Base-by-base conservation (phyloP, 2,113 vertebrate species). In the Falcunculus frontatus region DNA sequence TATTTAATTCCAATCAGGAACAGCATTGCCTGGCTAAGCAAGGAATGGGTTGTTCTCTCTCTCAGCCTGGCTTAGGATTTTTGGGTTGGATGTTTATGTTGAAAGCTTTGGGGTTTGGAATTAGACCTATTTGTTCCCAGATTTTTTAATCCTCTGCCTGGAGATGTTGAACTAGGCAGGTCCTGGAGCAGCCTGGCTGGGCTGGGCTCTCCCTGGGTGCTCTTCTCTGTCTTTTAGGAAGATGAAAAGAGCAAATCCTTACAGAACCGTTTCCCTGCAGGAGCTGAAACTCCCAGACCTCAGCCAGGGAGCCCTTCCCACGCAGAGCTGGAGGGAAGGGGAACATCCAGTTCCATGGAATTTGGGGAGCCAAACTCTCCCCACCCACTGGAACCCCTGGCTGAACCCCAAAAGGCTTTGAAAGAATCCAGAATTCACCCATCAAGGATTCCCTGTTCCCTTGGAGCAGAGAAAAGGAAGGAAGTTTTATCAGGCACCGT, bases 261-360 rank as follows among this genome's bases (percentile, higher is more conserved):
- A 16, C 2, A 5, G 35, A 62, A 67, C 70, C 0, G 0, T 27
- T 46, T 75, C 20, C 14, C 62, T 59, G 10, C n/a, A 35, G 68
- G 57, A 89, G 80, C 56, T 63, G 72, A 25, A 63, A 63, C 63
- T 93, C 52, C 60, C 68, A 39, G 32, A 73, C 21, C 53, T 60
- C 68, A 52, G 44, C 11, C 37, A 68, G 37, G 44, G 32, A 57
- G 39, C n/a, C 9, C 55, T 89, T 44, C 35, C 35, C 26, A 4
- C 3, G 1, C 9, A 0, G 18, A 76, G 41, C 10, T n/a, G 42
- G 52, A 22, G 9, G 44, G 60, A 39, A 33, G 30, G 42, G 37
- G 37, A 79, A 4, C 35, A 41, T 32, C 44, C 39, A 20, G 0
- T 3, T 2, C 60, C 32, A 5, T 4, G 16, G 6, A 0, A 1